phyloP scores from a whole-genome alignment of 2,113 vertebrate species.

The Carettochelys insculpta region DNA sequence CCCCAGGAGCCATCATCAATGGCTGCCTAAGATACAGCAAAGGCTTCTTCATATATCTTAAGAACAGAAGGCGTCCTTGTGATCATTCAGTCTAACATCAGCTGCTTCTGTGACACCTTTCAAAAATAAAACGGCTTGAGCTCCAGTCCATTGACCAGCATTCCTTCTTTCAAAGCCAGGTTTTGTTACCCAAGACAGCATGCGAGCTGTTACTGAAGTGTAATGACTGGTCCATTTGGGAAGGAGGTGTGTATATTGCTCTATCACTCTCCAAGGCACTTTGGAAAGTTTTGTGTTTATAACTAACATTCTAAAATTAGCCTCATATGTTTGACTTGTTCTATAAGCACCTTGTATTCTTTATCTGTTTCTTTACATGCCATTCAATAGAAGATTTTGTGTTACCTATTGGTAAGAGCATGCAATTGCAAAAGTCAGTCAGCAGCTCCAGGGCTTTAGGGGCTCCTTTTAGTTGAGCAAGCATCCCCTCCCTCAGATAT shows the following conservation, averaged over 20 bases:
- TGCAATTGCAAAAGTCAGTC: neutral
- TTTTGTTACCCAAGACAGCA: neutral
- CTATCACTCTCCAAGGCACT: neutral
- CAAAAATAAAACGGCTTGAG: neutral
- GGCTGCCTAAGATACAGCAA: neutral
- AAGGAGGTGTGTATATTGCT: neutral
- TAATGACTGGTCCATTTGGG: neutral
- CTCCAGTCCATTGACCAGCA: neutral
- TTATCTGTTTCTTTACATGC: neutral
- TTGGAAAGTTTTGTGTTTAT: neutral
- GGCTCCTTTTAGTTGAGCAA: neutral
- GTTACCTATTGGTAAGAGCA: neutral
- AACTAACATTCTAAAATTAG: neutral
- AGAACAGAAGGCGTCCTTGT: neutral
- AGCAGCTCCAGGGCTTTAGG: neutral
- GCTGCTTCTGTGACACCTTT: neutral
- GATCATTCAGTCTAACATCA: neutral
- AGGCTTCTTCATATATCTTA: neutral
- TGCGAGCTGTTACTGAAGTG: neutral
- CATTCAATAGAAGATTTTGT: neutral
- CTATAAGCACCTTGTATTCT: neutral
- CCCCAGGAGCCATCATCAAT: neutral
- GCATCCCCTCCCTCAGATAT: neutral
- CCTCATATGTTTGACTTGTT: neutral
- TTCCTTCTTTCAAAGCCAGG: neutral